A percentile compares a stretch with the other conserved stretches of the same genome.
These are phyloP conservation scores for Apocrypta bakeri DNA, from an alignment of 1,140 invertebrate genomes.

Conservation along the genomic window DNA sequence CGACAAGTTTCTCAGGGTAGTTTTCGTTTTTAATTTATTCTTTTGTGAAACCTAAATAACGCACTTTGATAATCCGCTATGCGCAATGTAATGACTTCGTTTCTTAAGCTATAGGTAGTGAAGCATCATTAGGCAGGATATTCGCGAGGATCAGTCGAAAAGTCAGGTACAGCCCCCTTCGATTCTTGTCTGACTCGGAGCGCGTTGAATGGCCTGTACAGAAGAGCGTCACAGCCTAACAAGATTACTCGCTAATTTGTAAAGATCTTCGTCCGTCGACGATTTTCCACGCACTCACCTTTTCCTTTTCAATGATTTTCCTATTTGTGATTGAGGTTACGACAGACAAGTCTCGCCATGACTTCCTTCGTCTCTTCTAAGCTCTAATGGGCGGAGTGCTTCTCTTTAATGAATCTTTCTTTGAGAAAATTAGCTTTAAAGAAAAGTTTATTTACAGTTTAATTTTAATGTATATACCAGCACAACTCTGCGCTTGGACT, in stretches of 20 bases:
- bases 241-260: slow-evolving; percentile 62
- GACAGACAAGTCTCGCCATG: slow-evolving; percentile 47
- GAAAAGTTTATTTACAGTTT: too few species aligned
- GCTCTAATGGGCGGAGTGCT: neutral
- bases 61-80: neutral
- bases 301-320: slow-evolving; percentile 22
- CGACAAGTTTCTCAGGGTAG: too few species aligned
- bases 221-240: slow-evolving; percentile 59
- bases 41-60: too few species aligned
- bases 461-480: too few species aligned
- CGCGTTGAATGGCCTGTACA: neutral
- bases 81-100: neutral
- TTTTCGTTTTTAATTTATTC: too few species aligned
- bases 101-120: neutral
- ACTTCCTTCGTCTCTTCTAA: neutral
- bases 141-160: slow-evolving; percentile 18
- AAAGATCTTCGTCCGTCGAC: slow-evolving; percentile 27
- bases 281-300: slow-evolving; percentile 1
- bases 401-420: slow-evolving; percentile 39
- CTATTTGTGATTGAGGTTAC: slow-evolving; percentile 20
- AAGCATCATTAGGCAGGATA: slow-evolving; percentile 9
- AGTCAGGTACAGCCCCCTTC: slow-evolving; percentile 22
- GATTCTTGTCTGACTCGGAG: neutral
- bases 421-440: too few species aligned
- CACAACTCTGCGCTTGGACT: too few species aligned